A percentile compares a stretch with the other conserved stretches of the same genome.
These are phyloP conservation scores for Theocolax elegans DNA, from an alignment of 1,140 invertebrate species.

Conservation along the genomic window DNA sequence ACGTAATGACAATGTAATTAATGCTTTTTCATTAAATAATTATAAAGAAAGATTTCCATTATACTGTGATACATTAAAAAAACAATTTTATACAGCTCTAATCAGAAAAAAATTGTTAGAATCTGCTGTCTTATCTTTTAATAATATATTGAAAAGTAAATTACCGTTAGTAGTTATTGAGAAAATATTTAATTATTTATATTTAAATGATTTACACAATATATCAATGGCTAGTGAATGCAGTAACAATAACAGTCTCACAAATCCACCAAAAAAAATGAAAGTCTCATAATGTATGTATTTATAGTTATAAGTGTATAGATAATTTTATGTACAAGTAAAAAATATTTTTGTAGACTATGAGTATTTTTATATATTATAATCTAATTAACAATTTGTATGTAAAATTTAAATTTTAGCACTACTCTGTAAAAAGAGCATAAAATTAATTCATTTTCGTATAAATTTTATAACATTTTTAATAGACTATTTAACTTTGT, in stretches of 20 bases:
- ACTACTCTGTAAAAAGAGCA: too few relatives aligned
- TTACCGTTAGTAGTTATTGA: slow-evolving; percentile 1
- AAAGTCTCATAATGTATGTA: not conserved
- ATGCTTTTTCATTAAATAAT: slow-evolving; percentile 9
- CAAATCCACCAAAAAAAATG: not conserved
- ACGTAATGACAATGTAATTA: slow-evolving; percentile 1
- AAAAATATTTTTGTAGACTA: too few relatives aligned
- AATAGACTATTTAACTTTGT: too few relatives aligned
- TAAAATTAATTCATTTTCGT: too few relatives aligned
- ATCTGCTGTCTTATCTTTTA: not conserved
- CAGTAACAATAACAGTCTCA: not conserved
- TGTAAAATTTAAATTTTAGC: too few relatives aligned
- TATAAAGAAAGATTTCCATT: slow-evolving; percentile 17
- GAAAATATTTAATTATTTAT: slow-evolving; percentile 1
- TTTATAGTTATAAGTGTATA: too few relatives aligned
- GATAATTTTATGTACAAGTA: too few relatives aligned
- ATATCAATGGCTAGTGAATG: not conserved
- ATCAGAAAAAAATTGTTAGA: slow-evolving; percentile 1
- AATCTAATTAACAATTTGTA: too few relatives aligned
- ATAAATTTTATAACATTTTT: too few relatives aligned
- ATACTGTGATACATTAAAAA: slow-evolving; percentile 3
- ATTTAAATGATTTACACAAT: slow-evolving; percentile 17
- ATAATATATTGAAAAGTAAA: not conserved
- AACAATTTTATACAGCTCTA: slow-evolving; percentile 13
- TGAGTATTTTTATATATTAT: too few relatives aligned